Percentiles rank a stretch among this genome's conserved stretches.
phyloP scores from a whole-genome alignment of 2,113 vertebrate genomes.

The Carlito syrichta region DNA sequence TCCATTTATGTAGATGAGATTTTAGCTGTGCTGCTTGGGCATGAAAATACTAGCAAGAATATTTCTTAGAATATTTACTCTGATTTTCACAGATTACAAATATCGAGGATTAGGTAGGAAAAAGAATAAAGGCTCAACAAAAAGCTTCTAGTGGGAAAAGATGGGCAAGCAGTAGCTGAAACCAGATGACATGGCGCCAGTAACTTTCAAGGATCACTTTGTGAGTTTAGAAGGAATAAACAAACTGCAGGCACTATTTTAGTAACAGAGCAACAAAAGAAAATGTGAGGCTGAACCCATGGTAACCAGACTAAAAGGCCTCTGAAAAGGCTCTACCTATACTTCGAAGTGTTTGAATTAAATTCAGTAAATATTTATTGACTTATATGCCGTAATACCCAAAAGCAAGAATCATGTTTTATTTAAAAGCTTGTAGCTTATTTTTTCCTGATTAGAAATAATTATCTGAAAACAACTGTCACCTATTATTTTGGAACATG shows the following conservation, averaged over 20 bases:
- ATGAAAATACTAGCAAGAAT: rapidly evolving
- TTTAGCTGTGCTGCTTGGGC: rapidly evolving
- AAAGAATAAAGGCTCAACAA: not conserved
- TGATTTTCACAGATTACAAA: not conserved
- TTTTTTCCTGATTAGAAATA: not conserved
- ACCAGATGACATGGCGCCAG: not conserved
- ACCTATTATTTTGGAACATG: not conserved
- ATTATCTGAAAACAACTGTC: not conserved
- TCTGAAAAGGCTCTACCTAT: not conserved
- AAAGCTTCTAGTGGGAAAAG: not conserved
- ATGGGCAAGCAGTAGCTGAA: not conserved
- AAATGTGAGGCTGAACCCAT: not conserved
- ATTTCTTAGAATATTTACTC: not conserved
- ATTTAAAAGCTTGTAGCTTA: not conserved
- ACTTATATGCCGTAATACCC: not conserved
- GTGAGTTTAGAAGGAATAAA: no score
- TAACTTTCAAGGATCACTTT: not conserved
- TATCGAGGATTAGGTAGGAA: not conserved
- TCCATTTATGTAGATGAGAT: not conserved
- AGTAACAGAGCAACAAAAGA: not conserved
- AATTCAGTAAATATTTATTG: not conserved
- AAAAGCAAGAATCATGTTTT: not conserved
- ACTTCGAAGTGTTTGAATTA: not conserved
- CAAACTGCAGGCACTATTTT: not conserved
- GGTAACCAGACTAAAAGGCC: not conserved